Evolutionary conservation across 2,113 vertebrate genomes (phyloP).

Genomic region (Galemys pyrenaicus): DNA sequence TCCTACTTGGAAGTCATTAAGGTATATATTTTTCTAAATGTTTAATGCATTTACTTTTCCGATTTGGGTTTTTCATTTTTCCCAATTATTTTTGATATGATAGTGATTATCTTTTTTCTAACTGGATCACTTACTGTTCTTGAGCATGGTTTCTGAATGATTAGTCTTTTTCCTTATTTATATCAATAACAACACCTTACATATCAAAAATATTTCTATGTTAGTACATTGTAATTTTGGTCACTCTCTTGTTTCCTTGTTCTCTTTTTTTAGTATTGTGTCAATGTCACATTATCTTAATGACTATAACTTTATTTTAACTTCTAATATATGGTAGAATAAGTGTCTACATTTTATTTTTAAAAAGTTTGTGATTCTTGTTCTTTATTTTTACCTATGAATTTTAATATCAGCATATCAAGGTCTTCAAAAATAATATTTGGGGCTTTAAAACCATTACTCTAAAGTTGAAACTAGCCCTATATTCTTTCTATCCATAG

Average conservation of each 20-base stretch:
- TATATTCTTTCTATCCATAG: too few species aligned
- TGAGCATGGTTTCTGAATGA: constrained; percentile 7
- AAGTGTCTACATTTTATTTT: not conserved
- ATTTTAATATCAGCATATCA: not conserved
- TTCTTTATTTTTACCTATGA: constrained; percentile 15
- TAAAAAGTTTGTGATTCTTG: not conserved
- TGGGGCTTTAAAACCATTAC: not conserved
- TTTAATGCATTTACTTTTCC: not conserved
- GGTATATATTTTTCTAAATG: not conserved
- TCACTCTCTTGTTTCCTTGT: not conserved
- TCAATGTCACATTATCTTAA: not conserved
- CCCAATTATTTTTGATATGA: not conserved
- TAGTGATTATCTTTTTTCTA: too few species aligned
- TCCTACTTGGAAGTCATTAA: not conserved
- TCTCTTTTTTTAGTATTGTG: not conserved
- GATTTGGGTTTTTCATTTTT: not conserved
- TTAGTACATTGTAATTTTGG: not conserved
- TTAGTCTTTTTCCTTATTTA: not conserved
- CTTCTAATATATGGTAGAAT: not conserved
- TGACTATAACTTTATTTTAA: constrained; percentile 17
- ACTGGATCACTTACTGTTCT: not conserved
- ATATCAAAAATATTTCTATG: not conserved
- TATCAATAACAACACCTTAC: not conserved
- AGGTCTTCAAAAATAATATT: not conserved
- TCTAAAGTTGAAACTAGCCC: too few species aligned